These are phyloP conservation scores for Lethenteron reissneri DNA, from an alignment of 2,113 vertebrate species.

Conservation along the genomic window DNA sequence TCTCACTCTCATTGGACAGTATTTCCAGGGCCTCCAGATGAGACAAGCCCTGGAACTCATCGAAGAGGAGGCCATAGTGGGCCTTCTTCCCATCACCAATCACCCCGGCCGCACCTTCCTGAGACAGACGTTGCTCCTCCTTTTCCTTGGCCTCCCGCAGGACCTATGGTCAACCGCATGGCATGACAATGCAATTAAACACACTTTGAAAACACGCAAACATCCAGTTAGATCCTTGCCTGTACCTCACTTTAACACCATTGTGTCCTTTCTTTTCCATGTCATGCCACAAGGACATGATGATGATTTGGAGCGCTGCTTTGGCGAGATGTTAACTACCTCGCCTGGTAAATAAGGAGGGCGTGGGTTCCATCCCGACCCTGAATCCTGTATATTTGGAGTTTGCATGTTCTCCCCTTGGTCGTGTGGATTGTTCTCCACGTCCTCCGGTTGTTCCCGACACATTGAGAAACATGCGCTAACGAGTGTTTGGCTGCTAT, in stretches of 20 bases:
- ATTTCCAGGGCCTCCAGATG: constrained; percentile 92
- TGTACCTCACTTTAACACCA: neutral
- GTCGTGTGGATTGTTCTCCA: too few relatives aligned
- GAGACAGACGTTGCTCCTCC: constrained; percentile 53
- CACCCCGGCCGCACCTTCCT: constrained; percentile 15
- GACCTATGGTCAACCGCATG: constrained; percentile 33
- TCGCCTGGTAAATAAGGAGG: too few relatives aligned
- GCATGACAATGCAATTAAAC: constrained; percentile 3
- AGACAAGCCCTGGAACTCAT: constrained; percentile 81
- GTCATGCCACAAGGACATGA: neutral
- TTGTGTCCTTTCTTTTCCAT: neutral
- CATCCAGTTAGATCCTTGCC: neutral
- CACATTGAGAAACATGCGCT: too few relatives aligned
- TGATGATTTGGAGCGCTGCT: neutral
- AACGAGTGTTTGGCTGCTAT: too few relatives aligned
- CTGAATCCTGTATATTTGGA: too few relatives aligned
- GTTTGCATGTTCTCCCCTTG: too few relatives aligned
- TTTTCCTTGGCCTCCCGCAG: constrained; percentile 75
- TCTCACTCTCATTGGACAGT: constrained; percentile 71
- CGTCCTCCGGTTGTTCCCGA: too few relatives aligned
- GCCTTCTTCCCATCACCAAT: constrained; percentile 26
- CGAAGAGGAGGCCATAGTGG: constrained; percentile 87
- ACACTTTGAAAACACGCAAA: neutral
- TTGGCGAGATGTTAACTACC: neutral
- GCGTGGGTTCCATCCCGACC: too few relatives aligned